Percentiles rank a stretch among this genome's conserved stretches.
phyloP scores from a whole-genome alignment of 1,140 invertebrate genomes.

The Aphaenogaster floridana region DNA sequence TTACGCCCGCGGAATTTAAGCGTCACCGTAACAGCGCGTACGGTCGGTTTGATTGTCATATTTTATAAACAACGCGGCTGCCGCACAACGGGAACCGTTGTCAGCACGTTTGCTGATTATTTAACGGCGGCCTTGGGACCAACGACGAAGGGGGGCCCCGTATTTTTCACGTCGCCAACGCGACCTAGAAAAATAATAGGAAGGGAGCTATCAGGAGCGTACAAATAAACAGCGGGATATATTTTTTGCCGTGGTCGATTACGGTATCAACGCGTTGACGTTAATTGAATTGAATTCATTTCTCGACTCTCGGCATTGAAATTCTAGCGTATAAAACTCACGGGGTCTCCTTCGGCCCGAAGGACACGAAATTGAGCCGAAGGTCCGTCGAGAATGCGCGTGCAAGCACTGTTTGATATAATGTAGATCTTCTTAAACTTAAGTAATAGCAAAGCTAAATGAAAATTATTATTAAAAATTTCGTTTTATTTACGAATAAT shows the following conservation, averaged over 20 bases:
- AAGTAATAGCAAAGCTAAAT: neutral
- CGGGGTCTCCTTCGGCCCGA: neutral
- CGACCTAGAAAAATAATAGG: slow-evolving; percentile 59
- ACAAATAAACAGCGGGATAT: slow-evolving; percentile 57
- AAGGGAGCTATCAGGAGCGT: neutral
- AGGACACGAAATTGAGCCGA: slow-evolving; percentile 18
- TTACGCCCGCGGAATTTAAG: slow-evolving; percentile 18
- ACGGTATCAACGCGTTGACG: slow-evolving; percentile 4
- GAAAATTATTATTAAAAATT: neutral
- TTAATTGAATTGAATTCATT: slow-evolving; percentile 52
- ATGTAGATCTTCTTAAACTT: slow-evolving; percentile 10
- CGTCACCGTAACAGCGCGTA: slow-evolving; percentile 25
- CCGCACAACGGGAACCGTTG: slow-evolving; percentile 56
- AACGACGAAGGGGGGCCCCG: neutral
- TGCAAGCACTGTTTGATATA: neutral
- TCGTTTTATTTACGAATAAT: neutral
- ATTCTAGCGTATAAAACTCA: slow-evolving; percentile 22
- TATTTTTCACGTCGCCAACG: slow-evolving; percentile 63
- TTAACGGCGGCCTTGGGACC: slow-evolving; percentile 41
- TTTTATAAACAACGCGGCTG: slow-evolving; percentile 70
- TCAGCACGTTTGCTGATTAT: slow-evolving; percentile 60
- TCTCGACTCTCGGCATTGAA: slow-evolving; percentile 13
- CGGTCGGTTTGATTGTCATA: slow-evolving; percentile 66
- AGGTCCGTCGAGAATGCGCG: neutral
- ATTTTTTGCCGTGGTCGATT: neutral